Base-by-base conservation (phyloP, 1,140 invertebrate genomes). In the Macrostomum lignano region DNA sequence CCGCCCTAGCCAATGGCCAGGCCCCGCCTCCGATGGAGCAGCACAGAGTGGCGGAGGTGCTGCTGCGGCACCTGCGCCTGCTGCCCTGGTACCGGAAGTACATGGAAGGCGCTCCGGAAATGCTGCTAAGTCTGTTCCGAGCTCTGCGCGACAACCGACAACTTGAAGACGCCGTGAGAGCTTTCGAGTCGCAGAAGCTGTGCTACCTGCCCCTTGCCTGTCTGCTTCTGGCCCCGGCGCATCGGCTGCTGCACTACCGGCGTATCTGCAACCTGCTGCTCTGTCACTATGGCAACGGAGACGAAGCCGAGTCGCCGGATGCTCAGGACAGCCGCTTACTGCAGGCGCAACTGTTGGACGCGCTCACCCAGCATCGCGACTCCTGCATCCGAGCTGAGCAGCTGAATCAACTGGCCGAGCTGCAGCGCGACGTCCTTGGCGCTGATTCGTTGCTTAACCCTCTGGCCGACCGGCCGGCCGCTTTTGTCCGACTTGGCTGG, bases 401-500 rank as follows among this genome's bases (percentile, higher is more conserved):
- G 56, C 61, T 72, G 42, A 70, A 75, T 6, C 71, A 75, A 38
- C 49, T 82, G 19, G 70, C 71, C 44, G 76, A 82, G 55, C 51
- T 82, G 24, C 73, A 79, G 50, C 61, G 74, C 40, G 75, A 81
- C 48, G 63, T 81, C 34, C 63, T 64, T 33, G 72, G 73, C 1
- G 69, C 77, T 43, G 77, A 84, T 44, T n/a, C n/a, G n/a, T n/a
- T n/a, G n/a, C n/a, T n/a, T n/a, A n/a, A n/a, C n/a, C n/a, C n/a
- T n/a, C n/a, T n/a, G n/a, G n/a, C n/a, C n/a, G n/a, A n/a, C n/a
- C n/a, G n/a, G n/a, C n/a, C n/a, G n/a, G n/a, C n/a, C n/a, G n/a
- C n/a, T 40, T 86, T 91, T 45, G 66, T 91, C 21, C 61, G 79
- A 37, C 74, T 84, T 55, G 82, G 82, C 11, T 88, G 78, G 47